phyloP scores from a whole-genome alignment of 2,113 vertebrate species.

The Aix galericulata region DNA sequence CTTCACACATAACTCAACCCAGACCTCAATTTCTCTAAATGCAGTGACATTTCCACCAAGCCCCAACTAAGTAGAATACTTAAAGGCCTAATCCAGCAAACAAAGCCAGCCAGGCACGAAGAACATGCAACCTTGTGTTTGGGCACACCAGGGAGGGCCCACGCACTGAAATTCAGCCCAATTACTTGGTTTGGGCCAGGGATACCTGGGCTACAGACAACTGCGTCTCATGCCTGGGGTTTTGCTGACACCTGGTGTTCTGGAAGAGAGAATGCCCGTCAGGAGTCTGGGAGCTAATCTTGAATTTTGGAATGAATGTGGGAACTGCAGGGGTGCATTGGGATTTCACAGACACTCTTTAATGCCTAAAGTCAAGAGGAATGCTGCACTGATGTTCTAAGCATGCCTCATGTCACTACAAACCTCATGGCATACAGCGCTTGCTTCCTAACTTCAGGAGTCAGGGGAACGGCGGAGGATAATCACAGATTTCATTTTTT shows the following conservation, averaged over 20 bases:
- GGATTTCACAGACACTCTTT: too few relatives aligned
- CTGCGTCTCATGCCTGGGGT: neutral
- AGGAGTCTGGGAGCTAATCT: neutral
- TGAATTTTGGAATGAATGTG: neutral
- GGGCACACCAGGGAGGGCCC: neutral
- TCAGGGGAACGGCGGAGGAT: neutral
- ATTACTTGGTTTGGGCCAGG: fast-evolving
- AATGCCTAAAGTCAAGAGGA: neutral
- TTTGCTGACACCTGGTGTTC: slow-evolving; percentile 63
- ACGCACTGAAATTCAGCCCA: neutral
- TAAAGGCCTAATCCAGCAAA: neutral
- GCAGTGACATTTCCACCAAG: neutral
- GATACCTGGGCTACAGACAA: neutral
- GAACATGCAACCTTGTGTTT: neutral
- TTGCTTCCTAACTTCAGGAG: neutral
- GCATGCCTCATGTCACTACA: fast-evolving
- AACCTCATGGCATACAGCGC: fast-evolving
- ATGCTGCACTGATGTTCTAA: fast-evolving
- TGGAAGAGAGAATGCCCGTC: neutral
- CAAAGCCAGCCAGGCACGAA: neutral
- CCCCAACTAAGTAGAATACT: too few relatives aligned
- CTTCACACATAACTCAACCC: neutral
- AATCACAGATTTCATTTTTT: neutral
- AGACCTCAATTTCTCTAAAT: neutral
- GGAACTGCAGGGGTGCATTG: neutral